phyloP scores from a whole-genome alignment of 2,888 invertebrate genomes.

The Pristionchus exspectatus region DNA sequence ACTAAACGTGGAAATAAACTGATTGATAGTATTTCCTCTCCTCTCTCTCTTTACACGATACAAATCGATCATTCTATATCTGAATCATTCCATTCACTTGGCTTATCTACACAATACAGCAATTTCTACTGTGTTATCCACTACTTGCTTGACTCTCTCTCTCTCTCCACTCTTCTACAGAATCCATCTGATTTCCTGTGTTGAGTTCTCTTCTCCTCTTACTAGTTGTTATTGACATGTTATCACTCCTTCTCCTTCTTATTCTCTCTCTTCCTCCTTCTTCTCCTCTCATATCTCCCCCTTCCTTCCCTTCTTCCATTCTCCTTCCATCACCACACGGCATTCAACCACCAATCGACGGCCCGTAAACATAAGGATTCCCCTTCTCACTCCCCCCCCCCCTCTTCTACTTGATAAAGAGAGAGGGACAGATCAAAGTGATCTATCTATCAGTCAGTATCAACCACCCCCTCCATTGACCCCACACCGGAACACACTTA shows the following conservation, averaged over 20 bases:
- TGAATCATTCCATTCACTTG: background rate
- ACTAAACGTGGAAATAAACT: constrained; percentile 16
- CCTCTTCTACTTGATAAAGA: constrained; percentile 18
- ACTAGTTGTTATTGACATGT: constrained; percentile 40
- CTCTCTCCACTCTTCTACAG: background rate
- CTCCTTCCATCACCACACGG: constrained; percentile 41
- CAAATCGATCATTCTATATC: constrained; percentile 19
- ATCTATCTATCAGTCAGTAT: background rate
- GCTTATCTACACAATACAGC: background rate
- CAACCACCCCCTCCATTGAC: background rate
- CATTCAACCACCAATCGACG: constrained; percentile 31
- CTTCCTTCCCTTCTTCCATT: background rate
- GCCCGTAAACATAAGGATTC: constrained; percentile 51
- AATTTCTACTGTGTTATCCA: background rate
- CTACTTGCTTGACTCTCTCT: background rate
- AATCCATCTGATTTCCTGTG: background rate
- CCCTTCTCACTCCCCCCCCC: background rate
- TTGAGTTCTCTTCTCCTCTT: constrained; percentile 29
- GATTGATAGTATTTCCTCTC: background rate
- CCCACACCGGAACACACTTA: background rate
- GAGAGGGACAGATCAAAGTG: constrained; percentile 27
- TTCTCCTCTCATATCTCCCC: constrained; percentile 31
- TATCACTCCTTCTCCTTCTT: constrained; percentile 28
- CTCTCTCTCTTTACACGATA: background rate
- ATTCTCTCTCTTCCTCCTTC: constrained; percentile 2